A percentile compares a stretch with the other conserved stretches of the same genome.
phyloP scores from a whole-genome alignment of 2,888 invertebrate species.

The Copidosoma aretas region DNA sequence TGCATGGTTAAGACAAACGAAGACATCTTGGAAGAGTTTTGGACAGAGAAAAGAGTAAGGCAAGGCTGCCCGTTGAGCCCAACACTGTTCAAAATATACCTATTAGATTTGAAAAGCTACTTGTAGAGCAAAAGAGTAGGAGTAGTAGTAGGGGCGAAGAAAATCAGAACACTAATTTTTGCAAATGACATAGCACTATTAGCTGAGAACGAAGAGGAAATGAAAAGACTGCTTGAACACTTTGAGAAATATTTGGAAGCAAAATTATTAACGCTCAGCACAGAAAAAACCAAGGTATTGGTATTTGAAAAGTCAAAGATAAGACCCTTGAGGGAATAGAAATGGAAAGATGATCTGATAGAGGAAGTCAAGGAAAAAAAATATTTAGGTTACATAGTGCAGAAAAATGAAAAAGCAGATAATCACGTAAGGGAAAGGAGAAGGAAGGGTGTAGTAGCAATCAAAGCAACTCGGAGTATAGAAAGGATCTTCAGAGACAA shows the following conservation, averaged over 20 bases:
- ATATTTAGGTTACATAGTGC: background rate
- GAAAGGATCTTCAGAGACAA: background rate
- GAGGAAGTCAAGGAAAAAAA: background rate
- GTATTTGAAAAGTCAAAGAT: background rate
- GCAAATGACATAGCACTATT: background rate
- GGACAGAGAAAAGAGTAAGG: slow-evolving; percentile 31
- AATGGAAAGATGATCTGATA: background rate
- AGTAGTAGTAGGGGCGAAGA: background rate
- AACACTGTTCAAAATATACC: slow-evolving; percentile 28
- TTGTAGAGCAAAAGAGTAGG: background rate
- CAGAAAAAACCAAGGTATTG: background rate
- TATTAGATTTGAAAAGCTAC: slow-evolving; percentile 35
- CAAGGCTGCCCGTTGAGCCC: slow-evolving; percentile 42
- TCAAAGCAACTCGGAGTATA: background rate
- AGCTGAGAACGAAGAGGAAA: background rate
- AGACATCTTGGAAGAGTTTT: background rate
- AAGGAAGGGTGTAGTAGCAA: background rate
- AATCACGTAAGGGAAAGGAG: background rate
- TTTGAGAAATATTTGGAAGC: background rate
- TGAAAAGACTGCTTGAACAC: background rate
- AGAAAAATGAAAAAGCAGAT: background rate
- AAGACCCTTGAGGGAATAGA: background rate
- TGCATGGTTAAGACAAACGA: background rate
- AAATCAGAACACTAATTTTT: background rate
- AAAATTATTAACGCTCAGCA: background rate